Percentiles rank a stretch among this genome's conserved stretches.
Evolutionary conservation across 2,113 vertebrate species (phyloP).

Genomic region (Cavia porcellus): DNA sequence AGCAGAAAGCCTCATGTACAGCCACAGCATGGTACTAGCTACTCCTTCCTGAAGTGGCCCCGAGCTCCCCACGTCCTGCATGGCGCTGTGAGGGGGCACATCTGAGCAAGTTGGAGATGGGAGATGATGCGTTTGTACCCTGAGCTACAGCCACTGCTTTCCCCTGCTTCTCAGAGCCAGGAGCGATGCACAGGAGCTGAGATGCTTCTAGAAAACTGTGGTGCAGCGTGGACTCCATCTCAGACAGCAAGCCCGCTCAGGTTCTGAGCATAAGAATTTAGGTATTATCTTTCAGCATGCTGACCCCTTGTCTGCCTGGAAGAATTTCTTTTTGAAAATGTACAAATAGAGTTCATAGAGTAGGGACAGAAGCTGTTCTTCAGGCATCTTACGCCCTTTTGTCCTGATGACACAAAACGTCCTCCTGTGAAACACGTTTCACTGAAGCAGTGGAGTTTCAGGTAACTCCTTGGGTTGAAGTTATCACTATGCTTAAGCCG

Average conservation of each 20-base stretch:
- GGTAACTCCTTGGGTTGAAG: constrained; percentile 37
- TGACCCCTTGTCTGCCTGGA: constrained; percentile 47
- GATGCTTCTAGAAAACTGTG: neutral
- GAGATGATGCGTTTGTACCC: neutral
- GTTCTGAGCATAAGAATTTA: constrained; percentile 50
- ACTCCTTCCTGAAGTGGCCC: neutral
- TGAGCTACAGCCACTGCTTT: neutral
- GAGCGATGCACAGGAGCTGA: neutral
- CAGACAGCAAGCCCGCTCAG: neutral
- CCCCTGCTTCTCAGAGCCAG: constrained; percentile 35
- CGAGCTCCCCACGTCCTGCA: neutral
- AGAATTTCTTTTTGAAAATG: constrained; percentile 71
- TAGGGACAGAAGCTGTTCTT: constrained; percentile 36
- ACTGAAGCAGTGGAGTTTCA: neutral
- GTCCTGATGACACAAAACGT: constrained; percentile 47
- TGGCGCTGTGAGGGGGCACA: neutral
- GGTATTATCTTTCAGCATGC: constrained; percentile 42
- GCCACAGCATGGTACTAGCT: neutral
- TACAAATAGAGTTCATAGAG: constrained; percentile 57
- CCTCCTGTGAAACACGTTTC: neutral
- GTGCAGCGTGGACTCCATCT: neutral
- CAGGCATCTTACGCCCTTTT: constrained; percentile 20
- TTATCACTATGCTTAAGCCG: neutral
- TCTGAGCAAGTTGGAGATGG: neutral
- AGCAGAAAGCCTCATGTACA: neutral